phyloP scores from a whole-genome alignment of 2,797 vertebrate species.

The Pempheris klunzingeri region DNA sequence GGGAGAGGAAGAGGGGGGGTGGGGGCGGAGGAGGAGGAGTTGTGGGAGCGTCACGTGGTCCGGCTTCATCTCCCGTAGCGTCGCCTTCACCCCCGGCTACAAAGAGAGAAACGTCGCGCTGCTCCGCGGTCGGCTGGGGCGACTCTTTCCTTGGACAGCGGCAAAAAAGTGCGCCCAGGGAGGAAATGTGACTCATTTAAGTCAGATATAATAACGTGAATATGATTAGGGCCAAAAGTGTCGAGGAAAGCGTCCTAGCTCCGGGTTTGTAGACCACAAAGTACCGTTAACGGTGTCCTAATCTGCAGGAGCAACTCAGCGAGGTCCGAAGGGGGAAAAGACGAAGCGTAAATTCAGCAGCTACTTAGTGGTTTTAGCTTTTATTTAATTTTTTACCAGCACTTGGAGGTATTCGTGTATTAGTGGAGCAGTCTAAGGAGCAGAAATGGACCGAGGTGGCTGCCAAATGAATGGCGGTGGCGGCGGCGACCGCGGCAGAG shows the following conservation, averaged over 20 bases:
- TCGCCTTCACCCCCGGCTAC: slow-evolving; percentile 35
- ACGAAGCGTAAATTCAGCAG: background rate
- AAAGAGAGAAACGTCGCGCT: background rate
- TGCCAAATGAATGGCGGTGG: slow-evolving; percentile 85
- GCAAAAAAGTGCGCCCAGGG: background rate
- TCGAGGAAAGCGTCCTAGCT: slow-evolving; percentile 1
- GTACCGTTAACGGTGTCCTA: slow-evolving; percentile 20
- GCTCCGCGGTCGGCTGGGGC: background rate
- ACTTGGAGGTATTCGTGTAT: background rate
- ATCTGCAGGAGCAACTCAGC: slow-evolving; percentile 24
- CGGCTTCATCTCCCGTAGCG: slow-evolving; percentile 69
- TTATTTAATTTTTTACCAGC: background rate
- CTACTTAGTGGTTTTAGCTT: background rate
- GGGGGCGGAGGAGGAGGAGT: slow-evolving; percentile 18
- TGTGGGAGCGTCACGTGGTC: slow-evolving; percentile 68
- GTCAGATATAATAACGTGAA: background rate
- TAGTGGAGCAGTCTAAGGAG: background rate
- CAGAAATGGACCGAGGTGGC: slow-evolving; percentile 83
- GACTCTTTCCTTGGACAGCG: background rate
- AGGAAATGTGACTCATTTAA: background rate
- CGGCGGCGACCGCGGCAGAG: slow-evolving; percentile 56
- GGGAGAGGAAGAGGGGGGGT: slow-evolving; percentile 20
- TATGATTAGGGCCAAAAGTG: slow-evolving; percentile 2
- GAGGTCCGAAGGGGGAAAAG: slow-evolving; percentile 3
- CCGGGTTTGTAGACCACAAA: slow-evolving; percentile 42